Conservation (phyloP, 2,888 invertebrate genomes). For the Aphrophora alni region DNA sequence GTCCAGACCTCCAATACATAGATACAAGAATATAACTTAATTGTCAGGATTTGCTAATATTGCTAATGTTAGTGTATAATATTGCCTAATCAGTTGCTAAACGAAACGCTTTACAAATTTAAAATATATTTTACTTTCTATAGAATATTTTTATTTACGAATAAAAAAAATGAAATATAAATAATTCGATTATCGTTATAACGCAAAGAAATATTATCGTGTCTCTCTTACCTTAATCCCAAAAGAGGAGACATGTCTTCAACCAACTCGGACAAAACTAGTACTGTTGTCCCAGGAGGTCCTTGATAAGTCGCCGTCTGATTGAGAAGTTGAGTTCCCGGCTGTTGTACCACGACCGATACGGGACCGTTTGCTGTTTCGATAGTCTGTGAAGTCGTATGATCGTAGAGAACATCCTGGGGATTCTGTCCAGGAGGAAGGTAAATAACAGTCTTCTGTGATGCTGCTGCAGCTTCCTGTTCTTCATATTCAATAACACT, state of each 20-base stretch:
- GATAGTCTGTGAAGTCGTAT: constrained; percentile 42
- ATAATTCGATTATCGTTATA: too few relatives aligned
- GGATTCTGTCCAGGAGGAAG: constrained; percentile 44
- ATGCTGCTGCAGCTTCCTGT: constrained; percentile 47
- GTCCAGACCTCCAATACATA: too few relatives aligned
- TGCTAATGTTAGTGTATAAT: too few relatives aligned
- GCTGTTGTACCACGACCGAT: constrained; percentile 64
- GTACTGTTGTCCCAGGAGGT: constrained; percentile 65
- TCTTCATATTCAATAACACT: constrained; percentile 63
- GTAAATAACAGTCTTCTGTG: constrained; percentile 51
- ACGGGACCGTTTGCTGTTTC: constrained; percentile 58
- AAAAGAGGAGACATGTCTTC: constrained; percentile 74
- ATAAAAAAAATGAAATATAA: too few relatives aligned
- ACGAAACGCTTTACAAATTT: too few relatives aligned
- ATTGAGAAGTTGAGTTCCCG: constrained; percentile 58
- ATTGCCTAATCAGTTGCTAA: too few relatives aligned
- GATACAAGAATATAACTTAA: too few relatives aligned
- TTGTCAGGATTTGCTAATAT: too few relatives aligned
- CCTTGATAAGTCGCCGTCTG: constrained; percentile 50
- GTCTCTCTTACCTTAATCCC: constrained; percentile 69
- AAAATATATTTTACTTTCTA: too few relatives aligned
- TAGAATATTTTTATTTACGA: too few relatives aligned
- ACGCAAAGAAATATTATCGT: too few relatives aligned
- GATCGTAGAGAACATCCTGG: constrained; percentile 22
- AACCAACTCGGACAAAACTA: constrained; percentile 75